Percentiles rank a stretch among this genome's conserved stretches.
Conservation (phyloP, 2,113 vertebrate genomes). For the Phocoena sinus region DNA sequence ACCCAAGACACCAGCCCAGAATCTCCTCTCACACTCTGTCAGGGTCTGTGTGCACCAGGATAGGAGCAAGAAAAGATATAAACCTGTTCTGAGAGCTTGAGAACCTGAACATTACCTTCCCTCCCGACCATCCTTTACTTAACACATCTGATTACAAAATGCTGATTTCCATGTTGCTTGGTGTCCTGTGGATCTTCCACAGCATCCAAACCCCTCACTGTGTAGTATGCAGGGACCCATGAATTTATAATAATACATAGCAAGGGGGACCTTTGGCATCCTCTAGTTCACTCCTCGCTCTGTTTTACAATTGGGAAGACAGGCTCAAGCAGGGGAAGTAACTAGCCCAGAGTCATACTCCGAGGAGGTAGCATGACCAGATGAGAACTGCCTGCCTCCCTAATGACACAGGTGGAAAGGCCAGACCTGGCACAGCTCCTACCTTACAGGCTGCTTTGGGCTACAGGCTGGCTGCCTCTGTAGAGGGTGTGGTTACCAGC, state of each 20-base stretch:
- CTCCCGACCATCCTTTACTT: background rate
- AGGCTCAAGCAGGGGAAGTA: background rate
- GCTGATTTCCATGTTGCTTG: background rate
- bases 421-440: too few relatives aligned
- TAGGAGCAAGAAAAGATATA: background rate
- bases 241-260: accelerated
- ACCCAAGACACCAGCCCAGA: background rate
- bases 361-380: background rate
- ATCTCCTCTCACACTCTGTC: background rate
- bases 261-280: accelerated
- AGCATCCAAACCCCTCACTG: background rate
- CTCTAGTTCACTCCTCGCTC: background rate
- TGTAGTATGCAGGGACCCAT: accelerated
- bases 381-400: accelerated
- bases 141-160: background rate
- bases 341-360: background rate
- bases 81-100: background rate
- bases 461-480: background rate
- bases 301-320: background rate
- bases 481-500: background rate
- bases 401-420: background rate
- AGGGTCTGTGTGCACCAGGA: background rate
- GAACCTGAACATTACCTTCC: background rate
- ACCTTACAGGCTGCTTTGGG: background rate
- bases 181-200: too few relatives aligned